A percentile compares a stretch with the other conserved stretches of the same genome.
These are phyloP conservation scores for Pogonocichla stellata DNA, from an alignment of 2,113 vertebrate genomes.

Conservation along the genomic window DNA sequence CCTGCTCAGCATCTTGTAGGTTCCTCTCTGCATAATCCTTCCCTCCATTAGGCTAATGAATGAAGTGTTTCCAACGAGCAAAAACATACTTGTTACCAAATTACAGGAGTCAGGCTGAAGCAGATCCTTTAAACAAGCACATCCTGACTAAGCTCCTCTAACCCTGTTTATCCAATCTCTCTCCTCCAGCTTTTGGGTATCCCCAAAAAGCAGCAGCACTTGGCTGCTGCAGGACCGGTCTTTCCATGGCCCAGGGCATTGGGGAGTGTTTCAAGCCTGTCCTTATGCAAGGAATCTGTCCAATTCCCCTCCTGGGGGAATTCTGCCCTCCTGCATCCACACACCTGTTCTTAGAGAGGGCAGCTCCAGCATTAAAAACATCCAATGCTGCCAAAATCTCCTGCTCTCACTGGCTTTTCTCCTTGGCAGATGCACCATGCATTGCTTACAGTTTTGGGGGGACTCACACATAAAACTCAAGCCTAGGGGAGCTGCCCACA, in stretches of 20 bases:
- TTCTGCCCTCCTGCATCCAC: background rate
- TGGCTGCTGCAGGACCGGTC: constrained; percentile 10
- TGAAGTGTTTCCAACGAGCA: constrained; percentile 34
- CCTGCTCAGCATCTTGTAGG: background rate
- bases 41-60: constrained; percentile 21
- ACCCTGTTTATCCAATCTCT: background rate
- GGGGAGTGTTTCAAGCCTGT: background rate
- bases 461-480: accelerated
- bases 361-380: background rate
- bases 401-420: background rate
- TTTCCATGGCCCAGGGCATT: background rate
- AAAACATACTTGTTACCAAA: constrained; percentile 10
- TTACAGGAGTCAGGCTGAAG: constrained; percentile 41
- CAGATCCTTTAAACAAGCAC: constrained; percentile 33
- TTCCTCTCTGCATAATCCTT: constrained; percentile 8
- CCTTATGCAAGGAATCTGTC: background rate
- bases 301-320: background rate
- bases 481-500: background rate
- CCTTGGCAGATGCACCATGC: background rate
- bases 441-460: background rate
- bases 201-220: background rate
- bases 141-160: constrained; percentile 47
- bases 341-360: background rate
- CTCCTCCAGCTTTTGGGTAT: background rate
- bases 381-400: accelerated